Evolutionary conservation across 2,113 vertebrate genomes (phyloP).

Genomic region (Tetrax tetrax): DNA sequence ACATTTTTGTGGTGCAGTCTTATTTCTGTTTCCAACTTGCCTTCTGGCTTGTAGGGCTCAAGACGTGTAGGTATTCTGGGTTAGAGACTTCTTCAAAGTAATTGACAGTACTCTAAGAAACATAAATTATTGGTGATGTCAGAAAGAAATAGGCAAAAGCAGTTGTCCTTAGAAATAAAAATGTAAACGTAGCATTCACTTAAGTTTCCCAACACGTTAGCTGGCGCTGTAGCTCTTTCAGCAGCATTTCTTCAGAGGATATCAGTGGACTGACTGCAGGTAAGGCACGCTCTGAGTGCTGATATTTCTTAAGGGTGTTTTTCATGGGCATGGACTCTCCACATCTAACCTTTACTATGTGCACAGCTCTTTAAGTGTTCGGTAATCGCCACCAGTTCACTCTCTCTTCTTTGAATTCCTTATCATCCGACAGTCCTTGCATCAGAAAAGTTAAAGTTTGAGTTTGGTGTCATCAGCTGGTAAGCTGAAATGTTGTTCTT

Average conservation of each 20-base stretch:
- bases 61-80: neutral
- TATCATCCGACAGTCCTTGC: neutral
- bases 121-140: neutral
- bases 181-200: neutral
- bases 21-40: neutral
- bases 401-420: neutral
- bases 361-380: neutral
- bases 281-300: neutral
- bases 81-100: neutral
- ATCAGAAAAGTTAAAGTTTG: neutral
- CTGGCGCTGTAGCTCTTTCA: neutral
- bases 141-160: neutral
- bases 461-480: neutral
- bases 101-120: neutral
- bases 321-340: neutral
- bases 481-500: neutral
- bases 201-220: neutral
- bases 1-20: neutral
- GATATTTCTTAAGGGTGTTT: neutral
- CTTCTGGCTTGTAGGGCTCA: neutral
- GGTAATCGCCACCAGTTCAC: neutral
- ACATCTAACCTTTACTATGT: neutral
- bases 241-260: neutral
- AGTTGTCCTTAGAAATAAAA: neutral
- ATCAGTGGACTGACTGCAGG: neutral